Evolutionary conservation across 2,888 invertebrate genomes (phyloP).

Genomic region (Parnassius apollo): DNA sequence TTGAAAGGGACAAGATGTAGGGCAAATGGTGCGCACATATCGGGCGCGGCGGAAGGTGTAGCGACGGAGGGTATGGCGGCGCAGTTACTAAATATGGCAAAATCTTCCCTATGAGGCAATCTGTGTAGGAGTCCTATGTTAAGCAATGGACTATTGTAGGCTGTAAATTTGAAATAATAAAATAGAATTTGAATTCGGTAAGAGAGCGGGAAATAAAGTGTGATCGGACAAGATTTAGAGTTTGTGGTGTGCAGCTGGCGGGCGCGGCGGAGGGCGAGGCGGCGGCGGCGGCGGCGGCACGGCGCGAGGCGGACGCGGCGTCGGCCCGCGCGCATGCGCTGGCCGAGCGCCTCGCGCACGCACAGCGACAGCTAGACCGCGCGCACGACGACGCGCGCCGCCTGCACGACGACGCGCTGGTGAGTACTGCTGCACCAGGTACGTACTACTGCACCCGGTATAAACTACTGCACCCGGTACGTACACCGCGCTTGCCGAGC

Average conservation of each 20-base stretch:
- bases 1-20: no score
- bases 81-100: no score
- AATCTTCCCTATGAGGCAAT: no score
- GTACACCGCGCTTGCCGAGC: slow-evolving; percentile 63
- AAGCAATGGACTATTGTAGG: no score
- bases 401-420: slow-evolving; percentile 70
- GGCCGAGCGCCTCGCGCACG: slow-evolving; percentile 69
- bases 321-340: slow-evolving; percentile 62
- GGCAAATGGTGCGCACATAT: no score
- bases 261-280: slow-evolving; percentile 53
- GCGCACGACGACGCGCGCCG: slow-evolving; percentile 66
- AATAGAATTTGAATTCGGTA: no score
- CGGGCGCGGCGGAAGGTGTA: no score
- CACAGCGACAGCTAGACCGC: slow-evolving; percentile 72
- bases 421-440: slow-evolving; percentile 73
- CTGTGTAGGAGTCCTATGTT: no score
- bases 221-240: no score
- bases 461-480: slow-evolving; percentile 76
- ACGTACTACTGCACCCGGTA: slow-evolving; percentile 60
- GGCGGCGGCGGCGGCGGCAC: slow-evolving; percentile 57
- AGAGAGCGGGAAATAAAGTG: no score
- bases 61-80: no score
- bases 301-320: slow-evolving; percentile 65
- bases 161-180: no score
- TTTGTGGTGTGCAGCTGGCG: slow-evolving; percentile 41